Evolutionary conservation across 1,140 invertebrate species (phyloP), one percentile per base, ranked within the genome.

Genomic region (Heliothis virescens): DNA sequence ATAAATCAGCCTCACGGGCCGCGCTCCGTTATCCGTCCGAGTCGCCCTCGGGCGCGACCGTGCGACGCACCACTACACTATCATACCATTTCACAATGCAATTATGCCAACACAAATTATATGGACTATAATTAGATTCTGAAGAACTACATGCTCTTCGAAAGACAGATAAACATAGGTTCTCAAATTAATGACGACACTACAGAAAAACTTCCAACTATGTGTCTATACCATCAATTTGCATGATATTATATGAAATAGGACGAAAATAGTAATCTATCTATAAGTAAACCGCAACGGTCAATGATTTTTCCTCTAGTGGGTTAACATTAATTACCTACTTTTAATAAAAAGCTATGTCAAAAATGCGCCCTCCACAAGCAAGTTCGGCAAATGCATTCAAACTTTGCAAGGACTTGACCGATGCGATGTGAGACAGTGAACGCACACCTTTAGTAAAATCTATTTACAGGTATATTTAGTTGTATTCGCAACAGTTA

Each of bases 1-100:
- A 94, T 93, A 92, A 94, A 93, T 94, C 90, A 92, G 87, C 86
- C 86, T 86, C 87, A 83, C 82, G 71, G 84, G 79, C 75, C 80
- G 77, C 69, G 82, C 82, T 87, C 91, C 91, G 90, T 93, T 93
- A 92, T 81, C 65, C 82, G 83, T 76, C 77, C 71, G 77, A 78
- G 73, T 82, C 83, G 82, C 81, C 83, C 82, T 75, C 81, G 48
- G 83, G 82, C 81, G 76, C 57, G 79, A 53, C 78, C 74, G 55
- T 80, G 81, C 82, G 79, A 79, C 81, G 78, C 80, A 63, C 53
- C 52, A 57, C 71, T 53, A 62, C 73, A 48, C 48, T 76, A 63
- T 76, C 59, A 63, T 75, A 76, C 72, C 41, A 75, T 60, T 75
- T 62, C 72, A 75, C 72, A 75, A 75, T 75, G 72, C 72, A 75